Evolutionary conservation across 2,888 invertebrate species (phyloP).

Genomic region (Ophion obscuratus): DNA sequence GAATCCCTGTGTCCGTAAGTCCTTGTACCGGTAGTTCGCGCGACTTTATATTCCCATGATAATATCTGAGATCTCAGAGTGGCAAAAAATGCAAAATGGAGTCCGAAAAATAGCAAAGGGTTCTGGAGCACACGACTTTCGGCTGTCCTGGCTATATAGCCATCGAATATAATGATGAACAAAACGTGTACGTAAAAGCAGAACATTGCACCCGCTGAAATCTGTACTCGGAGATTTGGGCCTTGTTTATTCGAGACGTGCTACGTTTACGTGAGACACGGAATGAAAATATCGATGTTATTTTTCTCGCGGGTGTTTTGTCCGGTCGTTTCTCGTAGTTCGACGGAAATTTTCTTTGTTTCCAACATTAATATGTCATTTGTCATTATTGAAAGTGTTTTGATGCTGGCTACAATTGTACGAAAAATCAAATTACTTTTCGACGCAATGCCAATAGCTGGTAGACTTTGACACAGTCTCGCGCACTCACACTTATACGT

Average conservation of each 20-base stretch:
- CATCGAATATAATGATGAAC: slow-evolving; percentile 57
- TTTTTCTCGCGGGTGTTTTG: slow-evolving; percentile 8
- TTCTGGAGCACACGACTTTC: slow-evolving; percentile 13
- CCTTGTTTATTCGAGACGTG: slow-evolving; percentile 42
- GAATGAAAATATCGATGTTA: slow-evolving; percentile 25
- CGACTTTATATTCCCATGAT: slow-evolving; percentile 34
- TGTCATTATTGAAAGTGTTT: background rate
- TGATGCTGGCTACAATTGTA: background rate
- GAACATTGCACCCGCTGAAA: slow-evolving; percentile 38
- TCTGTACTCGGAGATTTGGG: slow-evolving; percentile 30
- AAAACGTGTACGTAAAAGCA: slow-evolving; percentile 36
- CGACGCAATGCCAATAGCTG: background rate
- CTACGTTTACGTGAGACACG: slow-evolving; percentile 12
- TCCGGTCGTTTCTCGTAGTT: slow-evolving; percentile 4
- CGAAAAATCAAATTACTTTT: background rate
- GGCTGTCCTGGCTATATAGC: background rate
- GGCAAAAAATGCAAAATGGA: slow-evolving; percentile 8
- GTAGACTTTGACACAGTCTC: slow-evolving; percentile 12
- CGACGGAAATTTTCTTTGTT: background rate
- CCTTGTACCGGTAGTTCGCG: slow-evolving; percentile 13
- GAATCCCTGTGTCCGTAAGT: too few relatives aligned
- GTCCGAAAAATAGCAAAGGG: slow-evolving; percentile 17
- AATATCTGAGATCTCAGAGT: background rate
- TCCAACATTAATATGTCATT: slow-evolving; percentile 21
- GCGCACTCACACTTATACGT: slow-evolving; percentile 2